Percentiles rank a stretch among this genome's conserved stretches.
Evolutionary conservation across 2,888 invertebrate genomes (phyloP).

Genomic region (Conops quadrifasciatus): DNA sequence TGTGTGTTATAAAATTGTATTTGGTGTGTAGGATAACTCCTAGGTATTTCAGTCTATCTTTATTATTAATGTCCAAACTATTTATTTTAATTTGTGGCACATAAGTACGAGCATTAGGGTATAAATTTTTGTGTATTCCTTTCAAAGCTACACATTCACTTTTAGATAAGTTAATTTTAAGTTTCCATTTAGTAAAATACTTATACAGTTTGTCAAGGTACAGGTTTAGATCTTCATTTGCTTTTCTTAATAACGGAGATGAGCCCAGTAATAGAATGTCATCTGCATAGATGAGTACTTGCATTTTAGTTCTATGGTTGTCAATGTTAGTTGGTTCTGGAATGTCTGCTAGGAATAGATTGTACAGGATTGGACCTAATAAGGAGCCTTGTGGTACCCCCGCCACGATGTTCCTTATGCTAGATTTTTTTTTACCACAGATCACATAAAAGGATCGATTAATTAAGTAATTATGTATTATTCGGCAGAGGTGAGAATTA

Average conservation of each 20-base stretch:
- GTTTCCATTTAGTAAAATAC: slow-evolving; percentile 1
- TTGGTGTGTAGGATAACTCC: slow-evolving; percentile 2
- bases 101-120: no score
- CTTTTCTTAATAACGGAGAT: no score
- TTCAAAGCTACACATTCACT: no score
- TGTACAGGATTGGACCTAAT: slow-evolving; percentile 12
- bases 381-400: slow-evolving; percentile 22
- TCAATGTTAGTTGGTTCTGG: neutral
- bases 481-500: no score
- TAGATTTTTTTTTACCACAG: no score
- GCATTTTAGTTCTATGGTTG: no score
- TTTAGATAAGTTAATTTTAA: neutral
- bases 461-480: no score
- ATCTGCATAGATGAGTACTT: slow-evolving; percentile 14
- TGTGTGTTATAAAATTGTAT: neutral
- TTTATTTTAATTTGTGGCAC: neutral
- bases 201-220: neutral
- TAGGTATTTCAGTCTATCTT: slow-evolving; percentile 2
- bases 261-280: slow-evolving; percentile 14
- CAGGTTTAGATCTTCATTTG: neutral
- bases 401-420: neutral
- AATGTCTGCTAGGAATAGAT: neutral
- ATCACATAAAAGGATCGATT: no score
- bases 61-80: neutral
- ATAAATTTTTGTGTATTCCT: no score